Percentiles rank a stretch among this genome's conserved stretches.
Conservation (phyloP, 2,888 invertebrate genomes). For the Drosophila paramelanica region DNA sequence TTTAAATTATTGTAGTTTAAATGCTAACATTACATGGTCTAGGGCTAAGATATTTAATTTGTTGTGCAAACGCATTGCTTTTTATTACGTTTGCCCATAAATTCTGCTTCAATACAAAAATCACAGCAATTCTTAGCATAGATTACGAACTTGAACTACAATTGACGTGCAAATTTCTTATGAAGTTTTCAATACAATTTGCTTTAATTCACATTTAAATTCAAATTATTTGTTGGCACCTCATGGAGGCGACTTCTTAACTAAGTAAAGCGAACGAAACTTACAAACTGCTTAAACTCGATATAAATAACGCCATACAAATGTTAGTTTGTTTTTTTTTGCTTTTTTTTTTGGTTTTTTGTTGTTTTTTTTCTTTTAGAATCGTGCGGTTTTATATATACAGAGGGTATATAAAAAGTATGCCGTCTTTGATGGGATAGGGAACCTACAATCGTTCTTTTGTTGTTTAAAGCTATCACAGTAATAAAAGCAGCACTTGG, state of each 20-base stretch:
- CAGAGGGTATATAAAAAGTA: conserved; percentile 26
- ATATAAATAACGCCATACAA: conserved; percentile 52
- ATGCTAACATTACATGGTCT: conserved; percentile 26
- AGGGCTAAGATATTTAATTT: conserved; percentile 46
- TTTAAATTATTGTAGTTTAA: conserved; percentile 34
- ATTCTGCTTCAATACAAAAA: conserved; percentile 63
- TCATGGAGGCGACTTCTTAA: conserved; percentile 67
- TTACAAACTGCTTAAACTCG: conserved; percentile 53
- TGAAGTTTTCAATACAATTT: conserved; percentile 33
- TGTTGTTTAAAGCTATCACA: conserved; percentile 65
- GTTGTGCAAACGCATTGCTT: conserved; percentile 35
- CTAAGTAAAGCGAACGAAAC: conserved; percentile 45
- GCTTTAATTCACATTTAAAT: conserved; percentile 52
- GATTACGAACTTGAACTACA: conserved; percentile 43
- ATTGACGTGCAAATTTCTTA: conserved; percentile 50
- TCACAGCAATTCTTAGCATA: conserved; percentile 69
- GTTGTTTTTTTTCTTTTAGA: conserved; percentile 23
- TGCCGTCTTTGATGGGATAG: background rate
- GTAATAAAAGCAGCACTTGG: conserved; percentile 52
- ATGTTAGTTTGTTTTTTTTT: conserved; percentile 11
- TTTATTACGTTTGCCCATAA: conserved; percentile 42
- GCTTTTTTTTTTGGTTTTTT: background rate
- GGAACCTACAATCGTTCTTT: conserved; percentile 31
- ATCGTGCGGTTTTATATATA: conserved; percentile 24
- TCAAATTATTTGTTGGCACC: conserved; percentile 56